Evolutionary conservation across 2,888 invertebrate genomes (phyloP), one percentile per base, ranked within the genome.

Genomic region (Philhelius pedissequus): DNA sequence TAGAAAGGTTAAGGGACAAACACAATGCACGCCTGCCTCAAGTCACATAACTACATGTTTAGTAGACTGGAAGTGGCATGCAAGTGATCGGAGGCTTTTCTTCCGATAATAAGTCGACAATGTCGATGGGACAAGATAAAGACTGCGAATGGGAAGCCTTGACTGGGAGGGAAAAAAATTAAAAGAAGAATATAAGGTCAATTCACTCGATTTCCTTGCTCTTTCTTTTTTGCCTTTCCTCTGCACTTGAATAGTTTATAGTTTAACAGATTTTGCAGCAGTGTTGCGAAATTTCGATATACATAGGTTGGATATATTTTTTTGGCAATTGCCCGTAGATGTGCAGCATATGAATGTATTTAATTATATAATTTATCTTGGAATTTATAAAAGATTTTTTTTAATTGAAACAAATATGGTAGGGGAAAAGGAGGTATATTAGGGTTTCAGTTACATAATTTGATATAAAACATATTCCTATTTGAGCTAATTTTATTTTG

Each of bases 1-100:
- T 40, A 43, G 45, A 83, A 78, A 83, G 78, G 83, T 83, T 79
- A 83, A 79, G 78, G 74, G 74, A 78, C 83, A 75, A 74, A 79
- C 69, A 79, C 69, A 83, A 70, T 83, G 74, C 64, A 50, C 50
- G 60, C 66, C 66, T 75, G 76, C 58, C 52, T 71, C 50, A 52
- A 71, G 71, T 68, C 71, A 81, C 70, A 76, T 66, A n/a, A 76
- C 69, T 32, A 38, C 35, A 35, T 35, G 3, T 25, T 60, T 27
- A 50, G 30, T 27, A 54, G 48, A 48, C 35, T 38, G 60, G 27
- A 48, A 52, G 56, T 64, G 18, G 32, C 68, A 74, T 43, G 52
- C 64, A 73, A 45, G 69, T 40, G 48, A 27, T 43, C 35, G 54
- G 20, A n/a, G 35, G 35, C 58, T 32, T 81, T 70, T 58, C 27